A percentile compares a stretch with the other conserved stretches of the same genome.
phyloP scores from a whole-genome alignment of 2,113 vertebrate genomes.

The Cryptotis parvus region DNA sequence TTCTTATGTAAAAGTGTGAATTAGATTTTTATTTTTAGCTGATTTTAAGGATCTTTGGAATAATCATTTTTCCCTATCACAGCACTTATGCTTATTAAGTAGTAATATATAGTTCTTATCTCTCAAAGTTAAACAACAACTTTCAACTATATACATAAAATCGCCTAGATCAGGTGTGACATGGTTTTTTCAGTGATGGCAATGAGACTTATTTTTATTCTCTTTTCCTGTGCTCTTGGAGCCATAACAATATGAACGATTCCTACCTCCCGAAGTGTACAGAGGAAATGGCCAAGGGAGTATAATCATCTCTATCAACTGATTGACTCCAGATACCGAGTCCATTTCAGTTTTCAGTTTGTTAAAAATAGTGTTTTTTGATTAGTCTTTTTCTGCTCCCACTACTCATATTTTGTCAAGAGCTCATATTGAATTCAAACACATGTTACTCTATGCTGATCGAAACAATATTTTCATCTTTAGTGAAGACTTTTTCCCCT shows the following conservation, averaged over 20 bases:
- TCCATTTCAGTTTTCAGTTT: not conserved
- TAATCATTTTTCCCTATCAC: not conserved
- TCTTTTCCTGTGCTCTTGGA: not conserved
- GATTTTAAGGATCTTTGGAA: not conserved
- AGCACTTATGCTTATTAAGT: not conserved
- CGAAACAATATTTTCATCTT: not conserved
- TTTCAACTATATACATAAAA: not conserved
- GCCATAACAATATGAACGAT: not conserved
- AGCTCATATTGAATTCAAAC: not conserved
- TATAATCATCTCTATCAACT: not conserved
- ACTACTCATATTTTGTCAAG: not conserved
- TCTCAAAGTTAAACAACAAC: constrained; percentile 5
- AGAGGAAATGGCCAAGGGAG: not conserved
- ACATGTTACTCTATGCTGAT: not conserved
- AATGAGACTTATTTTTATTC: not conserved
- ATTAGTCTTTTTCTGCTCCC: not conserved
- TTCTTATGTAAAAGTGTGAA: too few relatives aligned
- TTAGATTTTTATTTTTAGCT: too few relatives aligned
- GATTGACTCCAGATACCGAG: not conserved
- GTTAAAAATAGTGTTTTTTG: constrained; percentile 37
- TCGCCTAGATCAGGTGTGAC: not conserved
- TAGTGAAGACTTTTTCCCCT: not conserved
- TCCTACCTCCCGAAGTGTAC: not conserved
- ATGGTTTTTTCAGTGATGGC: not conserved
- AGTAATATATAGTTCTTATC: constrained; percentile 23